A percentile compares a stretch with the other conserved stretches of the same genome.
These are phyloP conservation scores for Drosophila histrio DNA, from an alignment of 2,888 invertebrate species.

Conservation along the genomic window DNA sequence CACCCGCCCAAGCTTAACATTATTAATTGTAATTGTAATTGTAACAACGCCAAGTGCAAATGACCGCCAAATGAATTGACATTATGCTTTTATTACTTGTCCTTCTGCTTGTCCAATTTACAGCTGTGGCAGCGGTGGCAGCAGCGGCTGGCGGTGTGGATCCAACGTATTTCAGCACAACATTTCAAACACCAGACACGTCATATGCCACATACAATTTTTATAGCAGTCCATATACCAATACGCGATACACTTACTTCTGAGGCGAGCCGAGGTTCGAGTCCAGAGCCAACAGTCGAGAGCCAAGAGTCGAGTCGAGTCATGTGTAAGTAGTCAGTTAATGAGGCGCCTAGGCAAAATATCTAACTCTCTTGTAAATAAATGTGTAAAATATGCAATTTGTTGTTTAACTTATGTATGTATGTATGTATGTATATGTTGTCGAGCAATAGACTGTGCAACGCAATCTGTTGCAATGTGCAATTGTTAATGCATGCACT, in stretches of 20 bases:
- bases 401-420: conserved; percentile 50
- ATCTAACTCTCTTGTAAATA: conserved; percentile 67
- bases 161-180: conserved; percentile 67
- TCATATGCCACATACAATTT: conserved; percentile 79
- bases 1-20: conserved; percentile 53
- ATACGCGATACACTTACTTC: conserved; percentile 74
- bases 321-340: conserved; percentile 71
- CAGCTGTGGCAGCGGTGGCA: conserved; percentile 60
- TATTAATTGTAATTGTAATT: conserved; percentile 31
- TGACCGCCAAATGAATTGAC: conserved; percentile 45
- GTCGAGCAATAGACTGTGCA: conserved; percentile 32
- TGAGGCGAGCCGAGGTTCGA: conserved; percentile 32
- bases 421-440: conserved; percentile 20
- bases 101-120: conserved; percentile 7
- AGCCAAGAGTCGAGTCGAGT: conserved; percentile 39
- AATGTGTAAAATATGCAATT: conserved; percentile 67
- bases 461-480: conserved; percentile 22
- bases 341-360: conserved; percentile 66
- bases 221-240: conserved; percentile 75
- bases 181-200: conserved; percentile 72
- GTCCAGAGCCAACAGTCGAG: conserved; percentile 9
- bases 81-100: conserved; percentile 19
- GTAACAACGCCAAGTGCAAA: conserved; percentile 28
- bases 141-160: conserved; percentile 58
- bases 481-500: conserved; percentile 37